A percentile compares a stretch with the other conserved stretches of the same genome.
Conservation (phyloP, 2,113 vertebrate genomes). For the Zootoca vivipara region DNA sequence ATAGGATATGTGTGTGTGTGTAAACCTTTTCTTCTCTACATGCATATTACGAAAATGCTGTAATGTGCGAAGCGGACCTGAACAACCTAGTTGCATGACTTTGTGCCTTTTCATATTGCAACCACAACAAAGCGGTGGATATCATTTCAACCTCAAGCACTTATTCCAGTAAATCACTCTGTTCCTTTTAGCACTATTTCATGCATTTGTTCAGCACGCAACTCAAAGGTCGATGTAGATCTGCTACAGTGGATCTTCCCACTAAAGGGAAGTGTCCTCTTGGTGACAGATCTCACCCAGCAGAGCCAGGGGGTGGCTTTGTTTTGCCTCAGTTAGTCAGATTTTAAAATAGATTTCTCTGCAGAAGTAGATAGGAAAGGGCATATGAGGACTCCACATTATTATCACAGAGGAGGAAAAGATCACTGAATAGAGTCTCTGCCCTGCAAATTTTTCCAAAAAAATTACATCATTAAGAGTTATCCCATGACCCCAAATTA, state of each 20-base stretch:
- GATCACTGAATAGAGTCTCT: background rate
- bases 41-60: background rate
- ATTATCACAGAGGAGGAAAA: background rate
- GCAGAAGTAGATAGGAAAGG: background rate
- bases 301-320: slow-evolving; percentile 4
- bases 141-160: background rate
- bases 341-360: slow-evolving; percentile 10
- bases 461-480: background rate
- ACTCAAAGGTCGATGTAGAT: slow-evolving; percentile 11
- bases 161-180: slow-evolving; percentile 9
- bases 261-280: background rate
- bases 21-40: background rate
- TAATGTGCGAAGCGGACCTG: background rate
- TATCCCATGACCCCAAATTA: background rate
- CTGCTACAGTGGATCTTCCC: slow-evolving; percentile 17
- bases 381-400: background rate
- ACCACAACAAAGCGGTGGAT: background rate
- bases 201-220: background rate
- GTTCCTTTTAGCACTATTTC: background rate
- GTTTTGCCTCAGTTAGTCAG: slow-evolving; percentile 8
- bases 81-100: background rate
- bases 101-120: background rate
- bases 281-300: slow-evolving; percentile 22
- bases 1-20: background rate
- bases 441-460: background rate